phyloP scores from a whole-genome alignment of 2,113 vertebrate genomes.

The Furnarius figulus region DNA sequence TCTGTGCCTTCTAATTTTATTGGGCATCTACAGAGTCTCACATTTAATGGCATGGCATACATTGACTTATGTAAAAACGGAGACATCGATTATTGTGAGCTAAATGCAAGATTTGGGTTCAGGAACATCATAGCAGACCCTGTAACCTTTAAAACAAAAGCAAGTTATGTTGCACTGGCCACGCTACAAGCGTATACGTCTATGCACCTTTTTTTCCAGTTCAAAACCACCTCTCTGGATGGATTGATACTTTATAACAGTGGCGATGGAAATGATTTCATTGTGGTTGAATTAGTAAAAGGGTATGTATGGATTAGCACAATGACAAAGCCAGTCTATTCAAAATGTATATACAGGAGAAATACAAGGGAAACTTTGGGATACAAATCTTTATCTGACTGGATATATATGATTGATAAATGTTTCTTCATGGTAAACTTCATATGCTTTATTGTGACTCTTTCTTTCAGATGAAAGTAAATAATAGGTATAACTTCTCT shows the following conservation, averaged over 20 bases:
- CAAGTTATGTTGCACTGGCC: conserved; percentile 92
- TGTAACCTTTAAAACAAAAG: conserved; percentile 97
- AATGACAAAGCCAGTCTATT: not conserved
- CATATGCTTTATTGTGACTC: conserved; percentile 16
- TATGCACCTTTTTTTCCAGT: conserved; percentile 99
- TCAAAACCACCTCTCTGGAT: conserved; percentile 97
- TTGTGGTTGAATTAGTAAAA: conserved; percentile 98
- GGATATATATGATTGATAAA: not conserved
- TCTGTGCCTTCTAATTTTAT: conserved; percentile 97
- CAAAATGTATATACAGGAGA: not conserved
- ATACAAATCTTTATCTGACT: not conserved
- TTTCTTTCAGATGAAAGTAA: conserved; percentile 20
- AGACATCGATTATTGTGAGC: conserved; percentile 98
- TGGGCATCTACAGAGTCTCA: conserved; percentile 95
- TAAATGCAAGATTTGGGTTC: conserved; percentile 97
- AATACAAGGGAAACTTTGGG: not conserved
- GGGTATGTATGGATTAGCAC: conserved; percentile 80
- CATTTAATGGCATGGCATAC: conserved; percentile 97
- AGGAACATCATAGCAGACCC: conserved; percentile 98
- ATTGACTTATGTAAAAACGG: conserved; percentile 99
- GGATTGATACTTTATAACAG: conserved; percentile 97
- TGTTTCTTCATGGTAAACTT: not conserved
- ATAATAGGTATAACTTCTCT: conserved; percentile 21
- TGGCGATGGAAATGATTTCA: conserved; percentile 98
- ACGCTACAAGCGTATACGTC: conserved; percentile 97